These are phyloP conservation scores for Chelmon rostratus DNA, from an alignment of 2,797 vertebrate species.

Conservation along the genomic window DNA sequence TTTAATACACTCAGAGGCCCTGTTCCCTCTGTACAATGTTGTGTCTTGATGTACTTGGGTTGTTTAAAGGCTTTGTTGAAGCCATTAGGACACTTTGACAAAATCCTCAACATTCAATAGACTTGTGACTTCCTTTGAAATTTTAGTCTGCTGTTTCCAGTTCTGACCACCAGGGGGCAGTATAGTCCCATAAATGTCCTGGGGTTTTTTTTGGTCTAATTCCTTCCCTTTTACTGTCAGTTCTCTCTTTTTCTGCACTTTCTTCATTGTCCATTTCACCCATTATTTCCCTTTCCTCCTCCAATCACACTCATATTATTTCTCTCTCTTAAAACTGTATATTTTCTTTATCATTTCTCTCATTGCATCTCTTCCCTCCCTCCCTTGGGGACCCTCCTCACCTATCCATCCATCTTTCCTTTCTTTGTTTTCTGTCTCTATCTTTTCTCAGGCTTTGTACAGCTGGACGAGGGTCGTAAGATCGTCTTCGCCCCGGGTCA, in stretches of 20 bases:
- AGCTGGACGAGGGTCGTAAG: slow-evolving; percentile 94
- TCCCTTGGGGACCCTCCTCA: background rate
- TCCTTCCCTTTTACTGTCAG: background rate
- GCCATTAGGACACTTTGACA: background rate
- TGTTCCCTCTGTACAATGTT: no score
- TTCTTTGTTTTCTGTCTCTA: background rate
- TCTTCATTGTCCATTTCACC: background rate
- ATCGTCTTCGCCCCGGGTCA: slow-evolving; percentile 92
- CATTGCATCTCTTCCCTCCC: background rate
- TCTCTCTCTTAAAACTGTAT: background rate
- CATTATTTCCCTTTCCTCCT: background rate
- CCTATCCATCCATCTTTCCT: background rate
- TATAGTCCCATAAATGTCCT: slow-evolving; percentile 34
- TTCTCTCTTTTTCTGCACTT: background rate
- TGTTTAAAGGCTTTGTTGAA: background rate
- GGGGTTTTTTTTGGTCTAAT: background rate
- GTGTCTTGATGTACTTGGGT: background rate
- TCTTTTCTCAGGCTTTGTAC: slow-evolving; percentile 84
- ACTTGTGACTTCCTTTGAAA: no score
- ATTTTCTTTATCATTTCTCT: background rate
- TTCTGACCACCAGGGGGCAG: slow-evolving; percentile 69
- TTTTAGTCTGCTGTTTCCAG: background rate
- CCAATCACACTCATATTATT: background rate
- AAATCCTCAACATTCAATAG: background rate
- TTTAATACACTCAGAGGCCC: no score